Conservation (phyloP, 2,888 invertebrate species). For the Pemphredon lugubris region DNA sequence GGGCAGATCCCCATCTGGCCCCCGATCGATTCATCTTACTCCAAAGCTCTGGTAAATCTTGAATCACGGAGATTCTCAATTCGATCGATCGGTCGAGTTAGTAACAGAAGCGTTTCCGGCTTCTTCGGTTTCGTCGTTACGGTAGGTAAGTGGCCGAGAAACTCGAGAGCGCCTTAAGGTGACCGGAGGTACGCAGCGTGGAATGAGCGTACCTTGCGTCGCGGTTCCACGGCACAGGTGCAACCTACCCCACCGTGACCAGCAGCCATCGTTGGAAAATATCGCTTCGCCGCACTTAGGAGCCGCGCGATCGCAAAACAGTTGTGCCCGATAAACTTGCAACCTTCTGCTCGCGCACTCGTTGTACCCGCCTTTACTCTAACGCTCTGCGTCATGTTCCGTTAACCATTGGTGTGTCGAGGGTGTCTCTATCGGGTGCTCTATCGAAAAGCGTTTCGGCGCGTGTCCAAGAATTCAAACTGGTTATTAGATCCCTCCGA, state of each 20-base stretch:
- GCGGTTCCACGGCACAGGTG: slow-evolving; percentile 69
- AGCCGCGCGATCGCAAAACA: neutral
- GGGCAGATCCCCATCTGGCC: too few relatives aligned
- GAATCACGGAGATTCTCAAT: too few relatives aligned
- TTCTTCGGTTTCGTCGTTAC: slow-evolving; percentile 8
- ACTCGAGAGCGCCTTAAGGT: neutral
- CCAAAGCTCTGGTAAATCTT: too few relatives aligned
- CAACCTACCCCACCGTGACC: slow-evolving; percentile 80
- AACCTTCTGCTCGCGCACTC: neutral
- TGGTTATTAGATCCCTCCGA: too few relatives aligned
- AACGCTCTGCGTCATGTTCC: too few relatives aligned
- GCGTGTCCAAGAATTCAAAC: too few relatives aligned
- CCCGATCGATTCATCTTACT: too few relatives aligned
- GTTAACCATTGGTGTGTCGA: too few relatives aligned
- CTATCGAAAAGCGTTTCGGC: too few relatives aligned
- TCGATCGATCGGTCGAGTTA: too few relatives aligned
- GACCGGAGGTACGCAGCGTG: slow-evolving; percentile 30
- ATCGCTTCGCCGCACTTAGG: too few relatives aligned
- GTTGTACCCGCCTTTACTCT: neutral
- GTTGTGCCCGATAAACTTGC: slow-evolving; percentile 2
- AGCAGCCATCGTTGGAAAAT: slow-evolving; percentile 28
- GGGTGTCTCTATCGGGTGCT: too few relatives aligned
- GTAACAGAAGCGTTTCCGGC: neutral
- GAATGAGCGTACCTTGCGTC: slow-evolving; percentile 32
- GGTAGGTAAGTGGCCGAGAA: neutral